A percentile compares a stretch with the other conserved stretches of the same genome.
Conservation (phyloP, 2,888 invertebrate species). For the Eristalis tenax region DNA sequence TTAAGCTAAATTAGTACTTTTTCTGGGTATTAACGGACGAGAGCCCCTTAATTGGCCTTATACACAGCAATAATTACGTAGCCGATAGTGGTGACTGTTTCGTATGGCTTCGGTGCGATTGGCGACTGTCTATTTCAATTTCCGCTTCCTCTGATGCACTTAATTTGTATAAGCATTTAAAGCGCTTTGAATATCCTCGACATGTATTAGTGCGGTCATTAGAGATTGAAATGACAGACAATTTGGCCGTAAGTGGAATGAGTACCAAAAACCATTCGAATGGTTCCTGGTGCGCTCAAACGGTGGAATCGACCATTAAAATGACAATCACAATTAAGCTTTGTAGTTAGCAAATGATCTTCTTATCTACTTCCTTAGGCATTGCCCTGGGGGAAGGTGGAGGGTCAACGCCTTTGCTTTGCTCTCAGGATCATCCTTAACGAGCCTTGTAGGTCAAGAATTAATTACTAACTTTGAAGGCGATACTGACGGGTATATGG, state of each 20-base stretch:
- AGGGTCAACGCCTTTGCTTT: not conserved
- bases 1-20: slow-evolving; percentile 52
- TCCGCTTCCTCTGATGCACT: slow-evolving; percentile 24
- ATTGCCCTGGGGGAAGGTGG: not conserved
- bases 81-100: slow-evolving; percentile 8
- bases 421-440: not conserved
- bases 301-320: slow-evolving; percentile 32
- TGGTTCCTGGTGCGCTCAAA: not conserved
- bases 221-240: slow-evolving; percentile 7
- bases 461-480: slow-evolving; percentile 15
- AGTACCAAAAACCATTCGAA: slow-evolving; percentile 21
- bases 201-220: not conserved
- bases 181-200: slow-evolving; percentile 23
- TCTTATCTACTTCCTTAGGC: not conserved
- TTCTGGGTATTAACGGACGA: slow-evolving; percentile 42
- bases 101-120: slow-evolving; percentile 31
- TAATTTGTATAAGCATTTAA: slow-evolving; percentile 39
- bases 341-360: slow-evolving; percentile 23
- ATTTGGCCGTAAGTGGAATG: slow-evolving; percentile 22
- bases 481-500: not conserved
- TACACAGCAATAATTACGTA: slow-evolving; percentile 42
- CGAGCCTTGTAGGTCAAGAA: slow-evolving; percentile 5
- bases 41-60: slow-evolving; percentile 40
- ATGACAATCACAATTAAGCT: slow-evolving; percentile 31
- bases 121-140: slow-evolving; percentile 48